Percentiles rank a stretch among this genome's conserved stretches.
phyloP scores from a whole-genome alignment of 2,113 vertebrate species.

The Ammospiza caudacuta region DNA sequence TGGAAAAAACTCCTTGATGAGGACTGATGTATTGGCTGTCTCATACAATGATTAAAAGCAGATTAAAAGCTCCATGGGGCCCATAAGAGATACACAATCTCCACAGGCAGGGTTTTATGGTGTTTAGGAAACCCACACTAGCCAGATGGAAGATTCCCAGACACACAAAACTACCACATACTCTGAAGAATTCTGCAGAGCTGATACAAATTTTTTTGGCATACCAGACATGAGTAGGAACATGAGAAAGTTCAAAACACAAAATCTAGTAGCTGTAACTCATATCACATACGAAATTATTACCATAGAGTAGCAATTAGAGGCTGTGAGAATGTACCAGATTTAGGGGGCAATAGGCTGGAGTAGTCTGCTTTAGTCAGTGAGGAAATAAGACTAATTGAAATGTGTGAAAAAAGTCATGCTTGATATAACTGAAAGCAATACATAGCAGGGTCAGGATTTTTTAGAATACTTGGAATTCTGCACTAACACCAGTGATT shows the following conservation, averaged over 20 bases:
- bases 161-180: constrained; percentile 42
- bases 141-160: constrained; percentile 49
- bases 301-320: background rate
- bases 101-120: constrained; percentile 44
- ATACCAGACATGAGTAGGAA: background rate
- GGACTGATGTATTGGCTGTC: background rate
- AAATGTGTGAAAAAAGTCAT: constrained; percentile 29
- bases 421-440: constrained; percentile 34
- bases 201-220: constrained; percentile 34
- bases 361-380: constrained; percentile 21
- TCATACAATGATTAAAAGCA: constrained; percentile 56
- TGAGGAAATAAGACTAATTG: constrained; percentile 47
- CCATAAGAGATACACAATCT: constrained; percentile 37
- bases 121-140: constrained; percentile 34
- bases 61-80: constrained; percentile 29
- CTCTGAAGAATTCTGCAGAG: constrained; percentile 24
- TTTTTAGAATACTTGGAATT: constrained; percentile 53
- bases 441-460: constrained; percentile 15
- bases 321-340: background rate
- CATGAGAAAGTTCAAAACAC: constrained; percentile 12
- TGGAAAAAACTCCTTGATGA: constrained; percentile 23
- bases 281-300: background rate
- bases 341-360: constrained; percentile 12
- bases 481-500: background rate
- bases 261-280: background rate